Base-by-base conservation (phyloP, 2,888 invertebrate species). In the Taenaris catops region DNA sequence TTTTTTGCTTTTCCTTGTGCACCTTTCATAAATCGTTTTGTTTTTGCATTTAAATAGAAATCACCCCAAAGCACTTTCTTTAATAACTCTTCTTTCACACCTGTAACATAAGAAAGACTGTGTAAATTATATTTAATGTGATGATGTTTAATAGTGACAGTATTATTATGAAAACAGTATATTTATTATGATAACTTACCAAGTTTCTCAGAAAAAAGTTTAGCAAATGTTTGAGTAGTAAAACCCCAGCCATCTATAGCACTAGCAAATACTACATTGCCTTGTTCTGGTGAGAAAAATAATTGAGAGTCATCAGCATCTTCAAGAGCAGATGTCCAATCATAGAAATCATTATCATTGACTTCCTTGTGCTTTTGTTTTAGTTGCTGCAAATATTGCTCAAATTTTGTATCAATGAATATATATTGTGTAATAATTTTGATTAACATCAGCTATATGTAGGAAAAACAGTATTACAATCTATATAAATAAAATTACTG, bases 231-330 rank as follows among this genome's bases (percentile, higher is more conserved):
- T 14, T 89, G 88, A 1, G 94, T 88, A 5, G 94, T 92, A 76
- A 89, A 91, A 6, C 87, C 88, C 98, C 99, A 99, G 3, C 98
- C 97, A 79, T 99, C 98, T 4, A 94, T 89, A 7, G 99, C 98
- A 63, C 98, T 97, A 1, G 96, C 94, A 86, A 99, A 99, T 2
- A 99, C 90, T 0, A 99, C 98, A 88, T 99, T 99, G 7, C 97
- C 97, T 54, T 91, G 91, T 51, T 94, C 94, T 0, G 99, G 99
- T 0, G 94, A 92, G 71, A 99, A 99, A 68, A 96, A 97, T n/a
- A 97, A 76, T 35, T 91, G 88, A 0, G 96, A 95, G 66, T 96
- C 96, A 71, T 96, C 96, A 0, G 91, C 83, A 40, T 95, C 93
- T 58, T 96, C 96, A 17, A 96, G 66, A 1, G 92, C 94, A 0